Conservation (phyloP, 2,888 invertebrate genomes). For the Camponotus fellah region DNA sequence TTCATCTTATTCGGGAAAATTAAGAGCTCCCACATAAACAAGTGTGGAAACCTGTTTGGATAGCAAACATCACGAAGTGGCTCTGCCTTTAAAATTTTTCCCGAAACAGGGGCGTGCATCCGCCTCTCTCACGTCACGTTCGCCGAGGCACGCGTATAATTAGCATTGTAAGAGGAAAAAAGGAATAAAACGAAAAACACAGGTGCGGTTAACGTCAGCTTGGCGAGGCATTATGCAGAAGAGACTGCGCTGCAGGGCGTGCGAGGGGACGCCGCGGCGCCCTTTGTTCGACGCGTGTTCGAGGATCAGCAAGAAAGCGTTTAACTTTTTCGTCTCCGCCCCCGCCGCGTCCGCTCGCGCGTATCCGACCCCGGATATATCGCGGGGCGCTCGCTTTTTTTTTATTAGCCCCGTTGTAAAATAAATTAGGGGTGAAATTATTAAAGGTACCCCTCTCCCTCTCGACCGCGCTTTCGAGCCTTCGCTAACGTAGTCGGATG, state of each 20-base stretch:
- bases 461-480: constrained; percentile 26
- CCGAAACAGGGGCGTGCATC: neutral
- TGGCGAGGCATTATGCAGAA: constrained; percentile 45
- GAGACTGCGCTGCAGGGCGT: constrained; percentile 40
- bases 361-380: constrained; percentile 36
- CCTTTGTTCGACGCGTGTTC: constrained; percentile 57
- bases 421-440: constrained; percentile 81
- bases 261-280: constrained; percentile 25
- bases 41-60: constrained; percentile 22
- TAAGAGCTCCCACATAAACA: constrained; percentile 18
- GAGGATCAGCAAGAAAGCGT: constrained; percentile 67
- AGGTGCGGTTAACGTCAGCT: constrained; percentile 54
- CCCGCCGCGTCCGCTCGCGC: neutral
- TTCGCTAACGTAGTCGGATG: constrained; percentile 1
- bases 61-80: neutral
- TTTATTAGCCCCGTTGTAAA: constrained; percentile 77
- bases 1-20: constrained; percentile 9
- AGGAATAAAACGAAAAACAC: constrained; percentile 45
- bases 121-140: constrained; percentile 29
- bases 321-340: constrained; percentile 72
- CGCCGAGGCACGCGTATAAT: constrained; percentile 49
- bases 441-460: constrained; percentile 65
- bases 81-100: constrained; percentile 18
- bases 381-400: constrained; percentile 65
- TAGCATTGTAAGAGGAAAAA: constrained; percentile 40